Evolutionary conservation across 2,113 vertebrate genomes (phyloP), one percentile per base, ranked within the genome.

Genomic region (Gulo gulo): DNA sequence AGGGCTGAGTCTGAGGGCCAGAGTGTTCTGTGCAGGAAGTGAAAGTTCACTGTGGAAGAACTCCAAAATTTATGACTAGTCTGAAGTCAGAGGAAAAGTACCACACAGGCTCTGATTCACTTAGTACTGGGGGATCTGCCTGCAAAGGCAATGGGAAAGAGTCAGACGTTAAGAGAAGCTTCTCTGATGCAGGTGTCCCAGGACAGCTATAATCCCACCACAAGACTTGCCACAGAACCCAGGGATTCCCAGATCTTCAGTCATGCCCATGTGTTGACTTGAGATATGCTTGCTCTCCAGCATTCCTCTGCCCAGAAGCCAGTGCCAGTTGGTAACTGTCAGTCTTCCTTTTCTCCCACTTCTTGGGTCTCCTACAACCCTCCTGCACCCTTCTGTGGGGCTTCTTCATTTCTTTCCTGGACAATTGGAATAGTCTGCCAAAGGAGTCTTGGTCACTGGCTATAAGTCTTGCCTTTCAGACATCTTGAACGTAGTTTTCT

Each of bases 1-100:
- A 74, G 61, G 93, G 87, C 82, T 84, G 57, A 81, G 65, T 82
- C 47, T 67, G 55, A 10, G 42, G 84, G 73, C 81, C 85, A 78
- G 34, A 31, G 74, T 57, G 71, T 71, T 96, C 84, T 94, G 83
- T 52, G 71, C 86, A 24, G 84, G 69, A 79, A 94, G 36, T 55
- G 74, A 84, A 85, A 81, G 96, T 67, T 78, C 89, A 80, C 29
- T 0, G 1, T 71, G 92, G 83, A 95, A 81, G 73, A 45, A 67
- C 71, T 90, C 96, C 96, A 95, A 87, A 39, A 87, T 15, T 31
- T 42, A 52, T 61, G 93, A 95, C 81, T 81, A 0, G 1, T n/a
- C 88, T 86, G 91, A 57, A 89, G 96, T 57, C 78, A 74, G 61
- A 97, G 93, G 81, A 83, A 96, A 98, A 95, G 61, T 76, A 87